phyloP scores from a whole-genome alignment of 2,113 vertebrate genomes.

The Hydropotes inermis region DNA sequence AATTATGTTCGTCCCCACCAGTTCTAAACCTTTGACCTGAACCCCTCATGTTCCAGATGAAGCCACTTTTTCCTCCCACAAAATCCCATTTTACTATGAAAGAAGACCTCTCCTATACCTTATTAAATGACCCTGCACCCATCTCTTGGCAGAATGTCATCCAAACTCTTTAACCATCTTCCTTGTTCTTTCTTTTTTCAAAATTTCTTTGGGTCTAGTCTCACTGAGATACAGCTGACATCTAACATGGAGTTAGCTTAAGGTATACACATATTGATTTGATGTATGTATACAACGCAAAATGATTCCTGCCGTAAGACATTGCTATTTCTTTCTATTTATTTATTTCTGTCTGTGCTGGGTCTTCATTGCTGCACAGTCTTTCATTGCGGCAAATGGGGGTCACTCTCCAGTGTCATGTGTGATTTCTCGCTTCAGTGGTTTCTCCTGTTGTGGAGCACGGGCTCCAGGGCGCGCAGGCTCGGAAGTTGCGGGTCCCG shows the following conservation, averaged over 20 bases:
- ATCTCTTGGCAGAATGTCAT: not conserved
- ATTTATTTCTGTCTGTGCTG: not conserved
- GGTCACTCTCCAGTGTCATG: not conserved
- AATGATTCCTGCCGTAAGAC: not conserved
- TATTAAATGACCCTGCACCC: not conserved
- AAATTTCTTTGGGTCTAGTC: not conserved
- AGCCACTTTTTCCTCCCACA: not conserved
- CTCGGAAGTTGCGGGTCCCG: rapidly evolving
- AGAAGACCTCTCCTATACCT: not conserved
- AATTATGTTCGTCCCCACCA: not conserved
- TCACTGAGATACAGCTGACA: not conserved
- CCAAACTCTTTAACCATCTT: not conserved
- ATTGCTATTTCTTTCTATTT: no score
- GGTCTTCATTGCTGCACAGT: not conserved
- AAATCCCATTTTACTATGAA: not conserved
- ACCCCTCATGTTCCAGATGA: not conserved
- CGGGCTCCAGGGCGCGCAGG: rapidly evolving
- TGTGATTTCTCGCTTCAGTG: not conserved
- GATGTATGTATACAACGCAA: not conserved
- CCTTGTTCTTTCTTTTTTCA: not conserved
- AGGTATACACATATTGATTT: not conserved
- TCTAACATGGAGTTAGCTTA: not conserved
- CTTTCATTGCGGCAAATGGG: not conserved
- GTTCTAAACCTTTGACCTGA: not conserved
- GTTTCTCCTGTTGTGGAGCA: not conserved